Conservation (phyloP, 2,113 vertebrate genomes). For the Xyrauchen texanus region DNA sequence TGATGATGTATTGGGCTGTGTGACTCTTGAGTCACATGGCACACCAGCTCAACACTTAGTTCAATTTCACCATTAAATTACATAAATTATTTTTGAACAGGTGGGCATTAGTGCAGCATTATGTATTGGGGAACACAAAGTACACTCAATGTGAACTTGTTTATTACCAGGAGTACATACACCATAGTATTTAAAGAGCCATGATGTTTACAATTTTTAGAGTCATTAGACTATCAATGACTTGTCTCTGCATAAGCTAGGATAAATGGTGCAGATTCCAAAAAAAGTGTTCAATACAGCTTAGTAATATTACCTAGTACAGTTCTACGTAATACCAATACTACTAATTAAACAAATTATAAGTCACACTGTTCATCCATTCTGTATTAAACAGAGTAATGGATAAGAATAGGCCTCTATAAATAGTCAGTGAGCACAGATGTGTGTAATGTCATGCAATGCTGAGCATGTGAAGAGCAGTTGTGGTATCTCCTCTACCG, state of each 20-base stretch:
- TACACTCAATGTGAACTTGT: too few species aligned
- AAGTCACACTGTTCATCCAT: not conserved
- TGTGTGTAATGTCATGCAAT: not conserved
- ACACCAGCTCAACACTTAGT: not conserved
- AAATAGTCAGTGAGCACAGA: conserved; percentile 1
- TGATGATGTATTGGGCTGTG: conserved; percentile 17
- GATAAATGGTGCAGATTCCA: too few species aligned
- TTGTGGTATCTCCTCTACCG: conserved; percentile 10
- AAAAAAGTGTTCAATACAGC: too few species aligned
- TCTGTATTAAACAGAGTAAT: not conserved
- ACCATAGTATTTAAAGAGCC: too few species aligned
- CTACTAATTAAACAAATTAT: not conserved
- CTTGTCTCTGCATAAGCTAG: too few species aligned
- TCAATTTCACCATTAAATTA: conserved; percentile 7
- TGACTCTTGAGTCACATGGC: conserved; percentile 2
- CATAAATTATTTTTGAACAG: conserved; percentile 25
- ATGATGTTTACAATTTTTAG: too few species aligned
- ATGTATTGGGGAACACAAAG: too few species aligned
- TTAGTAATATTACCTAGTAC: too few species aligned
- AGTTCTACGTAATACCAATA: not conserved
- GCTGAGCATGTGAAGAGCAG: not conserved
- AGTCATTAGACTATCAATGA: too few species aligned
- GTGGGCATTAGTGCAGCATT: not conserved
- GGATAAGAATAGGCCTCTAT: conserved; percentile 8
- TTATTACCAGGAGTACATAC: too few species aligned